phyloP scores from a whole-genome alignment of 2,888 invertebrate genomes.

The Pardosa pseudoannulata region DNA sequence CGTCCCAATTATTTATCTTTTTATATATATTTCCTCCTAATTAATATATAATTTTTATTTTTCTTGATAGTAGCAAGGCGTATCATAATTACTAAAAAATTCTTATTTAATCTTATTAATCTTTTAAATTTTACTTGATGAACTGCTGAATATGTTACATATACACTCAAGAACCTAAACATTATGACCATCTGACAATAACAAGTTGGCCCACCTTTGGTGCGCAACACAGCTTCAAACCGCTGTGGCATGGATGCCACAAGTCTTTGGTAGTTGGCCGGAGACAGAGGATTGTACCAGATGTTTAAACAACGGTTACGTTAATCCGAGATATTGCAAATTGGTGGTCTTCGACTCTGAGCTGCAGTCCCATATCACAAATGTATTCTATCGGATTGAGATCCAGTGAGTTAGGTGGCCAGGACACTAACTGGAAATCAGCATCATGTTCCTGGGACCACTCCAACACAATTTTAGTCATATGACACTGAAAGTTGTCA shows the following conservation, averaged over 20 bases:
- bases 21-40: too few relatives aligned
- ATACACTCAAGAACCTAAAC: background rate
- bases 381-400: background rate
- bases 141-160: background rate
- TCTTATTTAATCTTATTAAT: too few relatives aligned
- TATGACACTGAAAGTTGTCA: background rate
- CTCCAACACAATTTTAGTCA: background rate
- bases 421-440: conserved; percentile 15
- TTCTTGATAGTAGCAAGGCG: too few relatives aligned
- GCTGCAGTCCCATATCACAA: conserved; percentile 14
- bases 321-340: background rate
- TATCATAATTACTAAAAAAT: too few relatives aligned
- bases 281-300: conserved; percentile 10
- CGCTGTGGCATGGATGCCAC: background rate
- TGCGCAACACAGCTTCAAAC: background rate
- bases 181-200: background rate
- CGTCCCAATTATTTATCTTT: too few relatives aligned
- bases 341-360: conserved; percentile 10
- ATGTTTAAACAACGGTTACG: background rate
- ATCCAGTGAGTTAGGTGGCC: background rate
- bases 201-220: background rate
- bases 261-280: background rate
- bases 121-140: too few relatives aligned
- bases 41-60: too few relatives aligned
- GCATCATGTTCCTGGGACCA: background rate